Base-by-base conservation (phyloP, 2,113 vertebrate species). In the Nansenia antarctica region DNA sequence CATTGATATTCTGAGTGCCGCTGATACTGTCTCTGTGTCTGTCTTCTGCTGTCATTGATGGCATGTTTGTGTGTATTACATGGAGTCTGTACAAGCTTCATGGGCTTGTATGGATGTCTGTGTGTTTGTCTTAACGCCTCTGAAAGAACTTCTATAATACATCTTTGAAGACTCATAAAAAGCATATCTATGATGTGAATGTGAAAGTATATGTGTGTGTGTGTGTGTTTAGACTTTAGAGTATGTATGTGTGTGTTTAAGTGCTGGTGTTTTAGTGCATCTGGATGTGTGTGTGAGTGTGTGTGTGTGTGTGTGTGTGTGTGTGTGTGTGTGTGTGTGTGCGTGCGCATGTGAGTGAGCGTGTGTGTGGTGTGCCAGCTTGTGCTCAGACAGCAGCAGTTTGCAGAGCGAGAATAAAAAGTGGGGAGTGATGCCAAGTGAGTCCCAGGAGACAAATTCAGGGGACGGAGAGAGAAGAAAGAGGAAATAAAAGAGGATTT, bases 301-400 rank as follows among this genome's bases (percentile, higher is more conserved):
- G 68, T 61, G 34, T 58, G 62, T 49, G 71, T 73, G 54, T 64
- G 72, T 76, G 57, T 60, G 60, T 20, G 67, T 26, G 27, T 18
- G 12, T 55, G 47, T 60, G 26, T 22, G 7, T 20, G 15, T 35
- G 18, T 29, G 24, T 3, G 14, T 57, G 9, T 29, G 7, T 11
- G 31, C 7, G 8, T 29, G 35, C 42, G 34, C 9, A 18, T 22
- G 39, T 54, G 58, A 65, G 62, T 20, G 49, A 57, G 77, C 26
- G 71, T n/a, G 34, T 59, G 76, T 20, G 14, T 30, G 45, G 37
- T 53, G 52, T 74, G 76, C 76, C 85, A 87, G 85, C 85, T 86
- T 86, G 87, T 72, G 77, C 78, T 83, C 81, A 88, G 86, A 87
- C 87, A 84, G 79, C 86, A 87, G 85, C 87, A 85, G 89, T 90